Evolutionary conservation across 2,113 vertebrate species (phyloP), one percentile per base, ranked within the genome.

Genomic region (Callipepla squamata): DNA sequence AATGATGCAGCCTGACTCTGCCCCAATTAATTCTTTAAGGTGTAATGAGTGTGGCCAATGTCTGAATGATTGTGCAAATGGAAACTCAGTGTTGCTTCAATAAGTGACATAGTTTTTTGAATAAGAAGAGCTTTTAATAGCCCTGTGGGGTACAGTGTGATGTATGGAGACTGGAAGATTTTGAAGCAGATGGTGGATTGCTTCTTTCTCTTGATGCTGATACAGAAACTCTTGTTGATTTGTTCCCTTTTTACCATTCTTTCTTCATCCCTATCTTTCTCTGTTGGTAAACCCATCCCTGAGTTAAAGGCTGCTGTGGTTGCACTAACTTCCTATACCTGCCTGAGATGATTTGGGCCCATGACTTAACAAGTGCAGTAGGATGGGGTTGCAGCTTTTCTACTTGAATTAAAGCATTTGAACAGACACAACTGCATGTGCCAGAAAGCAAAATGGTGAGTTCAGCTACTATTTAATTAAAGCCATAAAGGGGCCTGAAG

Each of bases 391-490:
- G 75, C 48, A 80, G 69, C 76, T 94, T 87, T 93, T 83, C 72
- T 82, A 7, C 55, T 85, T 84, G 26, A 80, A 58, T 58, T 34
- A 93, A 83, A 85, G 11, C 53, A 68, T 83, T 65, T 75, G 85
- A 86, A 80, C 3, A 50, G 87, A 80, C 68, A 94, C 75, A 92
- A 78, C 55, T 74, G 42, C 84, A 94, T 70, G 89, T 80, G 78
- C 67, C 3, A 32, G 72, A 82, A 93, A 85, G 47, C 9, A 1
- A 96, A 96, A 83, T 68, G 87, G 87, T 85, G 3, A 72, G 61
- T 25, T 36, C 69, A 87, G 83, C 51, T 86, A 80, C 2, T 4
- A 58, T 81, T 94, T 96, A 94, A 96, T 95, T 96, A 94, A 95
- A 90, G 21, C 51, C 42, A 19, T 62, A 76, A 89, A 91, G 65